Percentiles rank a stretch among this genome's conserved stretches.
These are phyloP conservation scores for Tauraco hartlaubi DNA, from an alignment of 2,797 vertebrate species.

Conservation along the genomic window DNA sequence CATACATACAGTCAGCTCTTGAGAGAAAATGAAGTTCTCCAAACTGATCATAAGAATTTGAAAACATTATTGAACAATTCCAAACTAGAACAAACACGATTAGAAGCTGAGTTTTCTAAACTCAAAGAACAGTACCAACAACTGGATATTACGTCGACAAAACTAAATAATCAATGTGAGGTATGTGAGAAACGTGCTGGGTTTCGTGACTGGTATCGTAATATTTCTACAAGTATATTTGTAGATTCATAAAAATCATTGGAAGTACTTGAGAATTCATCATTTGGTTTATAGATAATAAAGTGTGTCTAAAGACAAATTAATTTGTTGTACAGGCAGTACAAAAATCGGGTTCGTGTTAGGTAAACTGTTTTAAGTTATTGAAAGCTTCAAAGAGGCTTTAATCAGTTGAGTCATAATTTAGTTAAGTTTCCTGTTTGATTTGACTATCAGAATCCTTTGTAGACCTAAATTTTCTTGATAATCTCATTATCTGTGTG, in stretches of 20 bases:
- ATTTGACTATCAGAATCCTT: background rate
- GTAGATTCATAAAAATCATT: background rate
- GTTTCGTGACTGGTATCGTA: background rate
- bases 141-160: conserved; percentile 95
- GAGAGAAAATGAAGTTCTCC: conserved; percentile 93
- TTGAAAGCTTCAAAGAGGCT: background rate
- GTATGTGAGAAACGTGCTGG: conserved; percentile 65
- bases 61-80: conserved; percentile 93
- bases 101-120: conserved; percentile 97
- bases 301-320: background rate
- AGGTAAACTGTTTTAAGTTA: background rate
- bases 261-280: background rate
- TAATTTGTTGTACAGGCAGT: background rate
- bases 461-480: background rate
- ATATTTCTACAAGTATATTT: background rate
- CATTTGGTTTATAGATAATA: background rate
- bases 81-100: conserved; percentile 93
- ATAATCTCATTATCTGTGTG: background rate
- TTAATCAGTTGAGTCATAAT: background rate
- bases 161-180: conserved; percentile 98
- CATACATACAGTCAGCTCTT: conserved; percentile 88
- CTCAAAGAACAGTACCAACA: conserved; percentile 96
- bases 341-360: background rate
- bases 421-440: background rate
- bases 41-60: conserved; percentile 92